Base-by-base conservation (phyloP, 2,888 invertebrate species). In the Tetropium fuscum region DNA sequence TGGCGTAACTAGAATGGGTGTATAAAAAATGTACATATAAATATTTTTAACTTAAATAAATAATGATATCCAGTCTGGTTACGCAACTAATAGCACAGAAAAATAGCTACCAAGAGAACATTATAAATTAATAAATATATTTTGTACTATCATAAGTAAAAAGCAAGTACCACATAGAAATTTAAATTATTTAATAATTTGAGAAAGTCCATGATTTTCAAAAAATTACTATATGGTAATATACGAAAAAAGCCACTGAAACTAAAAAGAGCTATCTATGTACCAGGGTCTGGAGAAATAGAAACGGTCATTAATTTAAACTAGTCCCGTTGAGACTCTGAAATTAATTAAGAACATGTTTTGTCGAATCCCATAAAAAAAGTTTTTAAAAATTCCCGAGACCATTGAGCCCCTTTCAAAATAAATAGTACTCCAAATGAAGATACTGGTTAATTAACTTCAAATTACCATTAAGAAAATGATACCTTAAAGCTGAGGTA, bases 111-210 rank as follows among this genome's bases (percentile, higher is more conserved):
- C 16, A 15, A 27, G 15, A 44, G 27, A 15, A 5, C 27, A 16
- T 16, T 27, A 44, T 13, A 25, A 7, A 7, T 19, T 19, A 44
- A 44, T 44, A 44, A 44, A 44, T 44, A 44, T 5, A 44, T 16
- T 44, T 30, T 44, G 30, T 44, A 44, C 44, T 44, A n/a, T 7
- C 25, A 43, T 27, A 27, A 44, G 27, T 44, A 44, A 15, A 25
- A 25, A 27, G 16, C n/a, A 25, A 16, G 25, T 27, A 30, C 8
- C 20, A 25, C 25, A 44, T 13, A 44, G 27, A 0, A 20, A 41
- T 11, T 5, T n/a, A 27, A 16, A 16, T 41, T 10, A 20, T 41
- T 13, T 11, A 11, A 10, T 40, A 18, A 18, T 18, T 16, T 40
- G 16, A 18, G 18, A 10, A 41, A n/a, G n/a, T n/a, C n/a, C n/a